Evolutionary conservation across 2,888 invertebrate species (phyloP).

Genomic region (Dusona sp.): DNA sequence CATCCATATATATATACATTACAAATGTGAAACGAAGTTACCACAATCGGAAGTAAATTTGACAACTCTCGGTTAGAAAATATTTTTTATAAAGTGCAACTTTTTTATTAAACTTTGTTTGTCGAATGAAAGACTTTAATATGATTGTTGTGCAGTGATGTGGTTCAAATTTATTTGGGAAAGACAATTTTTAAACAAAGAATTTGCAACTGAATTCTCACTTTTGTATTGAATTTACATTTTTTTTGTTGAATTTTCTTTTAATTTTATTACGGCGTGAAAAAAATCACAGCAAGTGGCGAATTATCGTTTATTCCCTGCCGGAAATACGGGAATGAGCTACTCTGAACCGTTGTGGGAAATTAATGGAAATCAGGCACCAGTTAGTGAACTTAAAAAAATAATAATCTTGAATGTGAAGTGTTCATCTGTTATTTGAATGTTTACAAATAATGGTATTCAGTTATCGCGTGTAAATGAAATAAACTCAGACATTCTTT

Average conservation of each 20-base stretch:
- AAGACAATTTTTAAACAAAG: not conserved
- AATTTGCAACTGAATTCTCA: not conserved
- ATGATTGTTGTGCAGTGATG: constrained; percentile 10
- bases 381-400: constrained; percentile 77
- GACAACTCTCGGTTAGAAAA: not conserved
- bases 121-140: not conserved
- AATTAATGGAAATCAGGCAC: constrained; percentile 83
- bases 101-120: not conserved
- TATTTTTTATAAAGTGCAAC: not conserved
- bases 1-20: not conserved
- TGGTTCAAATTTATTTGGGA: not conserved
- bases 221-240: not conserved
- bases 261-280: not conserved
- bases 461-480: not conserved
- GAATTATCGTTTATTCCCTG: constrained; percentile 30
- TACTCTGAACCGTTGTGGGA: constrained; percentile 83
- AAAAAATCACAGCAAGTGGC: constrained; percentile 16
- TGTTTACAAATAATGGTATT: not conserved
- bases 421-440: not conserved
- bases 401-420: not conserved
- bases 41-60: not conserved
- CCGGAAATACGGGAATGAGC: constrained; percentile 80
- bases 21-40: not conserved
- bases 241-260: not conserved
- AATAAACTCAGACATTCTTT: not conserved